These are phyloP conservation scores for Yponomeuta cagnagella DNA, from an alignment of 2,888 invertebrate genomes.

Conservation along the genomic window DNA sequence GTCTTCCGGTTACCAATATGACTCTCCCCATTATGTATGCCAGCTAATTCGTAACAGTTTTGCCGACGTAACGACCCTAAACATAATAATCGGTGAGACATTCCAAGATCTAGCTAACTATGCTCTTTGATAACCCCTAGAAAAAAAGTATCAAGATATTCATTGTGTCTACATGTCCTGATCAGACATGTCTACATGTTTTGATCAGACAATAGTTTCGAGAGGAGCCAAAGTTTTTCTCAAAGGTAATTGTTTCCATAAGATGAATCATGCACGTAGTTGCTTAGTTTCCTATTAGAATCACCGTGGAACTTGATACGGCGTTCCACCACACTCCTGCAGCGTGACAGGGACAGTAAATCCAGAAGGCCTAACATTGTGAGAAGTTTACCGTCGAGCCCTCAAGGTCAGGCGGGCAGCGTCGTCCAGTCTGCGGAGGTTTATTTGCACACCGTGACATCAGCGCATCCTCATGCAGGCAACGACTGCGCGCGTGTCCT, in stretches of 20 bases:
- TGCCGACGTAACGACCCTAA: not conserved
- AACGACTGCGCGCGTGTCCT: slow-evolving; percentile 48
- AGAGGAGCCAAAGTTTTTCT: no score
- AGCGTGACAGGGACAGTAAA: not conserved
- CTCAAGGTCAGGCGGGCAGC: slow-evolving; percentile 56
- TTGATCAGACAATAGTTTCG: no score
- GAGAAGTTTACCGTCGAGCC: slow-evolving; percentile 45
- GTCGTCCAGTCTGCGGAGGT: slow-evolving; percentile 63
- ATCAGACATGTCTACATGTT: no score
- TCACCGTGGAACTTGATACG: not conserved
- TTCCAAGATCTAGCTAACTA: no score
- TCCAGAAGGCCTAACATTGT: slow-evolving; percentile 29
- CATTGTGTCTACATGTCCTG: no score
- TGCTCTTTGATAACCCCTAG: no score
- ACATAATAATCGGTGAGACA: not conserved
- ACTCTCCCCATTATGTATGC: slow-evolving; percentile 3
- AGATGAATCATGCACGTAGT: no score
- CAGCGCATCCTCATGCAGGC: slow-evolving; percentile 57
- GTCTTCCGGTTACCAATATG: slow-evolving; percentile 49
- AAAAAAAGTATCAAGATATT: no score
- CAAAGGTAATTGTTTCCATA: no score
- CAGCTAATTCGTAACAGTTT: slow-evolving; percentile 3
- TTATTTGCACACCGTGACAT: slow-evolving; percentile 55
- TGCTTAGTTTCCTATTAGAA: not conserved
- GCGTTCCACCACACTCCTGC: not conserved